A percentile compares a stretch with the other conserved stretches of the same genome.
Evolutionary conservation across 2,797 vertebrate genomes (phyloP).

Genomic region (Phaenicophaeus curvirostris): DNA sequence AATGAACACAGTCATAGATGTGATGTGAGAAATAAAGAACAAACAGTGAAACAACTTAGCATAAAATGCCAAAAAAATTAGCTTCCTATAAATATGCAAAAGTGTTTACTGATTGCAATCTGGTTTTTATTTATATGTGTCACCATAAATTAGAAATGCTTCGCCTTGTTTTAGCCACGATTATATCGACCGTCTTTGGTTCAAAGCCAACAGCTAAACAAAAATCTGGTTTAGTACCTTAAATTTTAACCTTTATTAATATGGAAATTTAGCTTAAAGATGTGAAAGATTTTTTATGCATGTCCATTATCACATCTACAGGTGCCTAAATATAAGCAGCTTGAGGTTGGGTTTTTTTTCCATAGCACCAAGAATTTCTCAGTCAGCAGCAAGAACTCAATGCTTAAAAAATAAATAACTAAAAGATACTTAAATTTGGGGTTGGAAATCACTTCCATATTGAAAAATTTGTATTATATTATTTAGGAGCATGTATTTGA

Average conservation of each 20-base stretch:
- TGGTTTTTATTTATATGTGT: not conserved
- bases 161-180: not conserved
- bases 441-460: not conserved
- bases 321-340: not conserved
- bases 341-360: not conserved
- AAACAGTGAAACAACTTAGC: not conserved
- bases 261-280: not conserved
- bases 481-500: not conserved
- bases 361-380: not conserved
- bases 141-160: not conserved
- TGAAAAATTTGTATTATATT: not conserved
- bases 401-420: not conserved
- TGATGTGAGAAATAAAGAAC: not conserved
- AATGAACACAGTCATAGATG: not conserved
- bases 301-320: not conserved
- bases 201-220: not conserved
- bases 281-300: not conserved
- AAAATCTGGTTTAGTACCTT: not conserved
- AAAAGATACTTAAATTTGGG: not conserved
- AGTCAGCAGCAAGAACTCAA: not conserved
- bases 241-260: not conserved
- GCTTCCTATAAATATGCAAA: not conserved
- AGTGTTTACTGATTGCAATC: not conserved
- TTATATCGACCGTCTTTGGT: not conserved
- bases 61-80: not conserved